A percentile compares a stretch with the other conserved stretches of the same genome.
Conservation (phyloP, 2,113 vertebrate genomes). For the Ictalurus punctatus region DNA sequence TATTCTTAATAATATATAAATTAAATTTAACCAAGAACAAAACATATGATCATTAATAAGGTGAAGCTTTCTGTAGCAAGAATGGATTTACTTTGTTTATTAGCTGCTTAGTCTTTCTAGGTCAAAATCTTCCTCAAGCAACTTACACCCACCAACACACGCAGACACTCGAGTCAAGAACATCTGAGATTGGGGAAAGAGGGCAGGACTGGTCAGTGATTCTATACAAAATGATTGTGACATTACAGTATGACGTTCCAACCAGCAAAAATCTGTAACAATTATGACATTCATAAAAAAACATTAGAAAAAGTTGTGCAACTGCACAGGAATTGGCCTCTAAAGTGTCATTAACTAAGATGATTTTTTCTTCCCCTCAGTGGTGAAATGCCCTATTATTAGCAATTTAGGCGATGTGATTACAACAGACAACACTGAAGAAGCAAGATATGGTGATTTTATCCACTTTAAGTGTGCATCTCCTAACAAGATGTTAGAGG, state of each 20-base stretch:
- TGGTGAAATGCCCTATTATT: constrained; percentile 56
- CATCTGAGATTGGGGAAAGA: too few species aligned
- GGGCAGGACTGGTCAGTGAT: too few species aligned
- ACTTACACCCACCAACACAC: too few species aligned
- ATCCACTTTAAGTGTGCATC: constrained; percentile 64
- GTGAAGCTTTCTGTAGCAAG: too few species aligned
- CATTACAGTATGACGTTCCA: background rate
- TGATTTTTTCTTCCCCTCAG: constrained; percentile 50
- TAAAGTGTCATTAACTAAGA: background rate
- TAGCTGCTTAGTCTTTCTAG: too few species aligned
- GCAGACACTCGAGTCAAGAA: too few species aligned
- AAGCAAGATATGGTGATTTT: constrained; percentile 60
- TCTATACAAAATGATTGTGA: background rate
- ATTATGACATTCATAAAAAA: background rate
- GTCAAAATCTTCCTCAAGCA: too few species aligned
- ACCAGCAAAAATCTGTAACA: background rate
- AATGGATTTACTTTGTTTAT: too few species aligned
- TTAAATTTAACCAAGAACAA: too few species aligned
- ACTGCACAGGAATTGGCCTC: background rate
- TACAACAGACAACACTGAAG: constrained; percentile 58
- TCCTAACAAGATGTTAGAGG: background rate
- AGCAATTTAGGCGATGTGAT: constrained; percentile 4
- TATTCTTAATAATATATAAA: too few species aligned
- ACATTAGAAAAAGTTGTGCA: background rate
- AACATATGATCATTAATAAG: too few species aligned